Base-by-base conservation (phyloP, 2,888 invertebrate genomes). In the Scaptomyza cyrtandrae region DNA sequence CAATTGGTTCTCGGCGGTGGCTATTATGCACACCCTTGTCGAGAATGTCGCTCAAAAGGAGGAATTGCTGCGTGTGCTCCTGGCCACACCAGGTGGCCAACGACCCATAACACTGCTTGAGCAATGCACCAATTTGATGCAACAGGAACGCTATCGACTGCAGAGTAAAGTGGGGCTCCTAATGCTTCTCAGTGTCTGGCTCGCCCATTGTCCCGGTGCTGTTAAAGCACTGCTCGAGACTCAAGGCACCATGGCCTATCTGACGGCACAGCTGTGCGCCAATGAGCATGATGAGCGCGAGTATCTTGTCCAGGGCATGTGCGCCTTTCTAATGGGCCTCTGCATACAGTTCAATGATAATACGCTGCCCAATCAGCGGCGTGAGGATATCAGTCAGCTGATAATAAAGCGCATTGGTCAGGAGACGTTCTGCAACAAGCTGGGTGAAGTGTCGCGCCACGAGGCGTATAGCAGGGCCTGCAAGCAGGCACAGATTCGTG, bases 1-100 rank as follows among this genome's bases (percentile, higher is more conserved):
- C 31, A 98, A 97, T 91, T 99, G 99, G 99, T 98, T 98, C 92
- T 96, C 98, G 0, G 95, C 98, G 0, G 96, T 98, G 0, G 97
- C 98, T 0, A 92, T 99, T 27, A 96, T 97, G 90, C 98, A 99
- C 90, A 95, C 97, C 0, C 93, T 99, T 19, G 95, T 97, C 6
- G 98, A 98, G 69, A 98, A 97, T 90, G 94, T 95, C 0, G 94
- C 93, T 0, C 96, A 96, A 88, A 98, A 98, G 90, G 98, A 99
- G 90, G 97, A 98, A 90, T 91, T 99, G 49, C 92, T 99, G 31
- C 93, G 98, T 61, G 99, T 99, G 5, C 94, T 99, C 71, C 93
- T 99, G 62, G 98, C 98, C 0, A 96, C 97, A 0, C 96, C 96
- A 74, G 94, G 95, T 1, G 96, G 96, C 0, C 95, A 96, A 67